phyloP scores from a whole-genome alignment of 2,888 invertebrate species.

The Leptothorax acervorum region DNA sequence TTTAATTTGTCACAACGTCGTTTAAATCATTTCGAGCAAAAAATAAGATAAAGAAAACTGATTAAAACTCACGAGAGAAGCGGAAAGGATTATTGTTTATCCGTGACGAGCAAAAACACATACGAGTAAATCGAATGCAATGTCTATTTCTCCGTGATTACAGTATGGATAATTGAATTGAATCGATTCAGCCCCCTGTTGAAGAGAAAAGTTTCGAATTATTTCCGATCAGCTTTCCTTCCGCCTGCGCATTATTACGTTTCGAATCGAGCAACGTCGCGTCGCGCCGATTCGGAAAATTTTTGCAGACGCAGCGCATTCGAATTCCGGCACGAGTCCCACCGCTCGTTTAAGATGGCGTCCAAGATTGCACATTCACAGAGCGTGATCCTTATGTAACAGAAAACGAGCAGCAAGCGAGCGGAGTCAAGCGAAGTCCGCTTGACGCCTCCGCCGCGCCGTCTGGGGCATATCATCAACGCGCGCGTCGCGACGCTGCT shows the following conservation, averaged over 20 bases:
- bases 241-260: neutral
- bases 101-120: neutral
- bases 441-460: neutral
- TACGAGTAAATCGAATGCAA: neutral
- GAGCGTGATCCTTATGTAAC: slow-evolving; percentile 76
- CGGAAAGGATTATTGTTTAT: neutral
- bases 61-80: neutral
- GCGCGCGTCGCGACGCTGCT: neutral
- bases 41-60: neutral
- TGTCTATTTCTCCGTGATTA: neutral
- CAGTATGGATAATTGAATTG: neutral
- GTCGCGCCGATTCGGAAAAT: neutral
- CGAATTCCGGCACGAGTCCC: slow-evolving; percentile 34
- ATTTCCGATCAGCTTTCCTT: neutral
- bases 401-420: slow-evolving; percentile 70
- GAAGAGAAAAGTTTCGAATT: neutral
- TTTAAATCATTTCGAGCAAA: neutral
- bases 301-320: slow-evolving; percentile 15
- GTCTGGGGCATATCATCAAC: no score
- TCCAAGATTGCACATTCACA: slow-evolving; percentile 63
- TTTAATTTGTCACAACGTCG: neutral
- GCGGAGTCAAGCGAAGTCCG: slow-evolving; percentile 46
- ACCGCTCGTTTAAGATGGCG: slow-evolving; percentile 71
- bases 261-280: neutral
- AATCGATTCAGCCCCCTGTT: no score